Evolutionary conservation across 2,113 vertebrate genomes (phyloP), one percentile per base, ranked within the genome.

Genomic region (Chaenocephalus aceratus): DNA sequence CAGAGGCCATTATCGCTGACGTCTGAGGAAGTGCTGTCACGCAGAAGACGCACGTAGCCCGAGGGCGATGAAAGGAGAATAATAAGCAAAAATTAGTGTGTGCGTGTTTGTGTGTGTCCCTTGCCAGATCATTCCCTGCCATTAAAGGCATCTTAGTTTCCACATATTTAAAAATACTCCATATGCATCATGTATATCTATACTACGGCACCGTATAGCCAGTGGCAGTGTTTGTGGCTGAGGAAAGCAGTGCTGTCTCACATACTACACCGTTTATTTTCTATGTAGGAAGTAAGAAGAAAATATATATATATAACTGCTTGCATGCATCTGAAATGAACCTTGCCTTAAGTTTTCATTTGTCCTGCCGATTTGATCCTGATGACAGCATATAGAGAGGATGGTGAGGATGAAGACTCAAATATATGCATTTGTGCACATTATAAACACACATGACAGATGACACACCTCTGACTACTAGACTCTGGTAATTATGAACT

Each of bases 1-100:
- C 80, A 83, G 51, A 84, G 66, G 61, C 58, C 65, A 85, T 88
- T 89, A 88, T 0, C 69, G 82, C 79, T 86, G 89, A 93, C 56
- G 56, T 83, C 61, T 79, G 66, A 90, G 80, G 78, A 89, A 88
- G 64, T 6, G 57, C 60, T 59, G 85, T 62, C 71, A 72, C 67
- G 73, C 53, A 41, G 81, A 89, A 92, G 88, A 90, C 88, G 53
- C 75, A 49, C 10, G 78, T 65, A n/a, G 88, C 92, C 88, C 0
- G 41, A 61, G 79, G 92, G 84, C 26, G 14, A 52, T 10, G 21
- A 36, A 74, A 56, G 73, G 75, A 75, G 76, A 75, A 86, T 83
- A 90, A 90, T 72, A 88, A 80, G 80, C 77, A 72, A 65, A 75
- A 57, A 77, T 71, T 13, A 48, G n/a, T 75, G 53, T 83, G 52